Evolutionary conservation across 2,113 vertebrate species (phyloP), one percentile per base, ranked within the genome.

Genomic region (Tetrax tetrax): DNA sequence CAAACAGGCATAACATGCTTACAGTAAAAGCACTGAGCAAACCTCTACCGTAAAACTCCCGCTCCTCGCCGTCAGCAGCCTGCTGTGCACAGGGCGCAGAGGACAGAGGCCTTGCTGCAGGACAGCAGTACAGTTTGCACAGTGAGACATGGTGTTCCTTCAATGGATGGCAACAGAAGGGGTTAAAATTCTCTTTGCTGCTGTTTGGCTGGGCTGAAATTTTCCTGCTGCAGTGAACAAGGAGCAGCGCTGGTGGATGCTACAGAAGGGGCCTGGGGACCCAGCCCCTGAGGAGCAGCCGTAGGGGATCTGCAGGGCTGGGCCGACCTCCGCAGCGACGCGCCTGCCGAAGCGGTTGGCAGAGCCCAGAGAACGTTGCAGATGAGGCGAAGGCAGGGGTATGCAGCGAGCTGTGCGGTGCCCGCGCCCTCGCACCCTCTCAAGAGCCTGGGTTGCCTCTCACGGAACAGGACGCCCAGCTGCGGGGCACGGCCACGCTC

Each of bases 271-370:
- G 45, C 22, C 23, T 22, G 45, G 12, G n/a, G 37, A 9, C 21
- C 18, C 7, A 4, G 37, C 4, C 8, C 22, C 53, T 5, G 23
- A 2, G 7, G 12, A 37, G 9, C 10, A 15, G 37, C 16, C 2
- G 11, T 7, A 5, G 23, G 8, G 27, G 43, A 18, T 7, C 23
- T 5, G 33, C 9, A 13, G 17, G 51, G 4, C 15, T 0, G 1
- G 43, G 45, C 37, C 0, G 1, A 27, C 4, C 16, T 5, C 25
- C 21, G 14, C 41, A 13, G 75, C 33, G 11, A 6, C 0, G 7
- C 7, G 3, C 38, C 22, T 0, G 0, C 35, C 1, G 1, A 3
- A 17, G 47, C 6, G 0, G 23, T 24, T 12, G 23, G 56, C 27
- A 5, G 47, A 14, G 17, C 4, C 9, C 7, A 12, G 18, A 18